Evolutionary conservation across 2,888 invertebrate genomes (phyloP).

Genomic region (Eudemis profundana): DNA sequence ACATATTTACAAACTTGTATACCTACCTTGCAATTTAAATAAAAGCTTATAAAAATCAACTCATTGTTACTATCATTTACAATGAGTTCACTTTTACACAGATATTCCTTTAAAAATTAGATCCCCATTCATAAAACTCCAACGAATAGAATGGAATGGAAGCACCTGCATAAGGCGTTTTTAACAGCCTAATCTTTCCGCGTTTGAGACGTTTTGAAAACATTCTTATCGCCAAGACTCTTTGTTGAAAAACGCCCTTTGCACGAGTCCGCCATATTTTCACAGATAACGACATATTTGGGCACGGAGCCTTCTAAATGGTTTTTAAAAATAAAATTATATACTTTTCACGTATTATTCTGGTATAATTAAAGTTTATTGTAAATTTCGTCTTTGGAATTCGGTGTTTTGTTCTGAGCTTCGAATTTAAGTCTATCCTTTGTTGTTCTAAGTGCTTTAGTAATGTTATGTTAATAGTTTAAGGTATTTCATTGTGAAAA

Average conservation of each 20-base stretch:
- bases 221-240: conserved; percentile 35
- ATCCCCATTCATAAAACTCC: conserved; percentile 2
- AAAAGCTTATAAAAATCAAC: too few relatives aligned
- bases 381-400: conserved; percentile 14
- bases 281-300: conserved; percentile 51
- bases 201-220: conserved; percentile 40
- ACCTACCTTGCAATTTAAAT: too few relatives aligned
- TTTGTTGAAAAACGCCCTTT: conserved; percentile 47
- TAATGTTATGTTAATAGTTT: conserved; percentile 27
- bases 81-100: too few relatives aligned
- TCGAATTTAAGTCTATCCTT: conserved; percentile 6
- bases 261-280: conserved; percentile 55
- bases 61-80: too few relatives aligned
- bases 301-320: conserved; percentile 47
- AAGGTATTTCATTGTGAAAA: conserved; percentile 17
- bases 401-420: conserved; percentile 6
- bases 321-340: conserved; percentile 33
- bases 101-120: not conserved
- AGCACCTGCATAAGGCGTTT: conserved; percentile 36
- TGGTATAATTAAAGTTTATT: conserved; percentile 8
- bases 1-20: too few relatives aligned
- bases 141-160: conserved; percentile 16
- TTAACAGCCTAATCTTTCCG: conserved; percentile 38
- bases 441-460: conserved; percentile 23
- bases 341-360: conserved; percentile 33